These are phyloP conservation scores for Coturnix japonica DNA, from an alignment of 2,113 vertebrate species.

Conservation along the genomic window DNA sequence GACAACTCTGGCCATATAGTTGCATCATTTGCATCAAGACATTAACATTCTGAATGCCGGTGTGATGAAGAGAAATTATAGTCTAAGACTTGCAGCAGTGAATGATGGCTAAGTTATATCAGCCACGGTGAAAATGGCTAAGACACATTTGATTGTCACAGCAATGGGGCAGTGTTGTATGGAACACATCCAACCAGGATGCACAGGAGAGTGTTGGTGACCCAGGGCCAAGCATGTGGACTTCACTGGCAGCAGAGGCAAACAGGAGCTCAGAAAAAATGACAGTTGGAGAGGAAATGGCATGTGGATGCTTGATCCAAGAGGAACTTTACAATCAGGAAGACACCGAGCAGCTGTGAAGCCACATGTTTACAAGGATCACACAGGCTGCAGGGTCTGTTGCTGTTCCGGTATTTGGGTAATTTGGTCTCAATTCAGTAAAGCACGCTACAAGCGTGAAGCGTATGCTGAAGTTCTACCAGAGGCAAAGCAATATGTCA, in stretches of 20 bases:
- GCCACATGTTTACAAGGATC: neutral
- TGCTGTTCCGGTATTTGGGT: neutral
- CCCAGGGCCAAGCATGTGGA: neutral
- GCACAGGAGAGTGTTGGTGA: neutral
- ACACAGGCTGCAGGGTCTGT: neutral
- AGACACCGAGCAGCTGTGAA: neutral
- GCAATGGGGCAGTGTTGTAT: neutral
- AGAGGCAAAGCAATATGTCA: neutral
- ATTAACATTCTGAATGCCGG: neutral
- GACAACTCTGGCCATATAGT: neutral
- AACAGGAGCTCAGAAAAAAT: neutral
- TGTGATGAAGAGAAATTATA: neutral
- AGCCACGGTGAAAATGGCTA: neutral
- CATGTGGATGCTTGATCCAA: neutral
- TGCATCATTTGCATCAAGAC: neutral
- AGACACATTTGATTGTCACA: neutral
- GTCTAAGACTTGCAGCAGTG: fast-evolving
- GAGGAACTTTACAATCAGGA: neutral
- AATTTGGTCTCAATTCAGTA: neutral
- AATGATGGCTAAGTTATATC: neutral
- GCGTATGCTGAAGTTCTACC: neutral
- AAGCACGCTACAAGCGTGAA: neutral
- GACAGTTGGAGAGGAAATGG: neutral
- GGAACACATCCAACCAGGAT: neutral
- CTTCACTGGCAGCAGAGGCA: neutral